Evolutionary conservation across 2,113 vertebrate genomes (phyloP), one percentile per base, ranked within the genome.

Genomic region (Mixornis gularis): DNA sequence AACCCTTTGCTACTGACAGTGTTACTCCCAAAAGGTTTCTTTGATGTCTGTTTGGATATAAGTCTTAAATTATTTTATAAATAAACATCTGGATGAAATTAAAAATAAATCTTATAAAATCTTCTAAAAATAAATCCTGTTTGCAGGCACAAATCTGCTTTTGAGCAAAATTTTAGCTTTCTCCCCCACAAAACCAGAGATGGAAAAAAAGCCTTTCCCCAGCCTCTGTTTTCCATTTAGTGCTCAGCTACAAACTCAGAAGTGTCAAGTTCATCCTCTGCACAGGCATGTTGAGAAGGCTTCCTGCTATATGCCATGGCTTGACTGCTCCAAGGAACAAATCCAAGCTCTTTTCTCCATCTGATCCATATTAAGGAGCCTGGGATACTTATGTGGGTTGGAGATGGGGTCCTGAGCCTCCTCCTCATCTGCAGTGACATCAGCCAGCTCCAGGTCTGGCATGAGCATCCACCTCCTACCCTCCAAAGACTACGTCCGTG

Each of bases 61-160:
- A 90, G 51, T 73, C 66, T 72, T 85, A 77, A 66, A 77, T 92
- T 92, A 87, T 96, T 93, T 95, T 92, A 92, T 89, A 95, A 93
- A 92, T 87, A 94, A 94, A 82, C 96, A 95, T 95, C 94, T 96
- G 92, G 84, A 93, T 68, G 40, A 86, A 95, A 96, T 96, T 94
- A 93, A 95, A 96, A 92, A 95, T 87, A 84, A 86, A 92, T 91
- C 89, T 79, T 52, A 65, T 72, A 91, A 90, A 83, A 85, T 89
- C 87, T 90, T 56, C 76, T 69, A 85, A 95, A 95, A 94, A 92
- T 85, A 89, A 96, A 93, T 87, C 56, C 60, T 44, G n/a, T 94
- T 93, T 83, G 81, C 63, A 79, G 85, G 64, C 63, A 95, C 59
- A 89, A 83, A 92, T 82, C 78, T 79, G 63, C 81, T 94, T 89